These are phyloP conservation scores for Listronotus bonariensis DNA, from an alignment of 1,140 invertebrate species.

Conservation along the genomic window DNA sequence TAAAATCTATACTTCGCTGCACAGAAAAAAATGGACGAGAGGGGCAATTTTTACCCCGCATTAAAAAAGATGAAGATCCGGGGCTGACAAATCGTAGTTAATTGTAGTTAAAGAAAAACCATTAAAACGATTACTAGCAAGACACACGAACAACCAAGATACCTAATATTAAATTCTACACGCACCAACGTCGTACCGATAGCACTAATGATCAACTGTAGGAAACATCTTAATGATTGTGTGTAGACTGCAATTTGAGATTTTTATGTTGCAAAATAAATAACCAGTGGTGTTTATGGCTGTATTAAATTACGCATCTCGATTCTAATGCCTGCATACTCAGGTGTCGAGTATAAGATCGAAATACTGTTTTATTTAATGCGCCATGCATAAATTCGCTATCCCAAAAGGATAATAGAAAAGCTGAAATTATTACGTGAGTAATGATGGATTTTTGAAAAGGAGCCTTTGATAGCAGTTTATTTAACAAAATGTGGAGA, in stretches of 20 bases:
- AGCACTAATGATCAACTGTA: background rate
- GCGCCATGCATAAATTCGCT: background rate
- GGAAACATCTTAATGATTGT: slow-evolving; percentile 5
- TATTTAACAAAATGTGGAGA: no score
- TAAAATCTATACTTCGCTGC: no score
- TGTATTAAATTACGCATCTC: slow-evolving; percentile 8
- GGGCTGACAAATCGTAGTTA: no score
- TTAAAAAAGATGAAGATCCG: no score
- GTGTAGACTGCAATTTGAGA: background rate
- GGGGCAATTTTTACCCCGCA: no score
- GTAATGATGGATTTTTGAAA: no score
- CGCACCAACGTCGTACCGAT: no score
- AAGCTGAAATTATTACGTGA: no score
- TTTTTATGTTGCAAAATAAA: slow-evolving; percentile 3
- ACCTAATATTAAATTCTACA: no score
- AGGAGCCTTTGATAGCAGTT: no score
- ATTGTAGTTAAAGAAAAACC: background rate
- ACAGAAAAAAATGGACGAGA: no score
- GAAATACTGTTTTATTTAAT: slow-evolving; percentile 1
- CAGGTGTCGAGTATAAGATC: background rate
- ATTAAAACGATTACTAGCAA: background rate
- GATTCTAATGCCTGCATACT: slow-evolving; percentile 3
- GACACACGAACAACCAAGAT: no score
- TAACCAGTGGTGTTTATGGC: slow-evolving; percentile 4
- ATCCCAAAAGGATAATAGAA: background rate